A percentile compares a stretch with the other conserved stretches of the same genome.
Conservation (phyloP, 2,888 invertebrate genomes). For the Crepidodera aurea region DNA sequence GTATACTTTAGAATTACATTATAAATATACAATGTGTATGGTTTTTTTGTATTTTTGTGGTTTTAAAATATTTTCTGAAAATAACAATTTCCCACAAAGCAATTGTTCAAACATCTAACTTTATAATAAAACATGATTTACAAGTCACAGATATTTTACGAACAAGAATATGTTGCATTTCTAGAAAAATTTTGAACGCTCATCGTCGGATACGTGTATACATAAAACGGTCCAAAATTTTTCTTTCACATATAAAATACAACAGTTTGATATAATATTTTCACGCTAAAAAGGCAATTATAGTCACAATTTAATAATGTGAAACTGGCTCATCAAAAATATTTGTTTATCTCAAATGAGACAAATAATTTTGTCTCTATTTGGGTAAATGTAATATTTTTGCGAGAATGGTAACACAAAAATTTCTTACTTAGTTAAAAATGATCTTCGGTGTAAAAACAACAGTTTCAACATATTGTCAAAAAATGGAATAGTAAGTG, state of each 20-base stretch:
- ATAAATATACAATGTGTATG: constrained; percentile 67
- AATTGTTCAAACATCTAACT: constrained; percentile 64
- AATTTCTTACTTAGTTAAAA: constrained; percentile 38
- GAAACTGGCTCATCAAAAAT: constrained; percentile 42
- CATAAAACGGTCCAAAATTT: constrained; percentile 48
- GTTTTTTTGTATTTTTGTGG: constrained; percentile 62
- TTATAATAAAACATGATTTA: constrained; percentile 61
- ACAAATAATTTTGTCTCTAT: too few species aligned
- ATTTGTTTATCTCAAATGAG: constrained; percentile 7
- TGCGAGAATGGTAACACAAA: constrained; percentile 38
- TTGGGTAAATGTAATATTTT: constrained; percentile 2
- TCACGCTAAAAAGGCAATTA: constrained; percentile 63
- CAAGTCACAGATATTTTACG: constrained; percentile 61
- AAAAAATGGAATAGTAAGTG: constrained; percentile 60
- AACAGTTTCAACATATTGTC: constrained; percentile 61
- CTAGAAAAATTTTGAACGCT: constrained; percentile 48
- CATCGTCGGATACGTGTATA: constrained; percentile 31
- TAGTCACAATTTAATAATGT: constrained; percentile 62
- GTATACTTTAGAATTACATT: constrained; percentile 67
- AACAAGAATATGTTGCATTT: constrained; percentile 60
- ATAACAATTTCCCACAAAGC: constrained; percentile 67
- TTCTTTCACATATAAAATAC: constrained; percentile 58
- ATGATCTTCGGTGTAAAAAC: constrained; percentile 42
- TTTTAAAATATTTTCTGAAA: constrained; percentile 66
- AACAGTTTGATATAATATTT: constrained; percentile 59